Conservation (phyloP, 92 coral and sea anemone genomes). For the Hydrozoanthus gracilis region DNA sequence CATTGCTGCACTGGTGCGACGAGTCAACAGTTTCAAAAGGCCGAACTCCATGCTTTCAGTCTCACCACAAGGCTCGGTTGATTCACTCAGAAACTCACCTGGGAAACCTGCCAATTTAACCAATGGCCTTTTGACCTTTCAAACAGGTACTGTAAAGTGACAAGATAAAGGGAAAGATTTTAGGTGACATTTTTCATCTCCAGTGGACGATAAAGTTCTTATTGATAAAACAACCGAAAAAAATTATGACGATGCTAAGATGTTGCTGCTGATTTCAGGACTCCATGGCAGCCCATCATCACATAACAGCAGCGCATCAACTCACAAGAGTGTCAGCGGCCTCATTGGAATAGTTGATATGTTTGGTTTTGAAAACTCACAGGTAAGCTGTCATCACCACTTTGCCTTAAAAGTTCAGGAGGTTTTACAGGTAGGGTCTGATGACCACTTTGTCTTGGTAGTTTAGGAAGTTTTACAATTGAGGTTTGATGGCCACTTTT, state of each 20-base stretch:
- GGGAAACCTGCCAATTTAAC: constrained; percentile 44
- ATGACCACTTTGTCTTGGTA: no score
- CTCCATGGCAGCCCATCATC: constrained; percentile 55
- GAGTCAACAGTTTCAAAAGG: constrained; percentile 92
- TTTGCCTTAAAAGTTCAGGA: background rate
- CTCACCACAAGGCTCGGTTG: constrained; percentile 77
- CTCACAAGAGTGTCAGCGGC: constrained; percentile 62
- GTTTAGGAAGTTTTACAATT: no score
- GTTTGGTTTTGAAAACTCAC: constrained; percentile 92
- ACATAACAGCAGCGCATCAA: constrained; percentile 28
- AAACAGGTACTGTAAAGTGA: constrained; percentile 44
- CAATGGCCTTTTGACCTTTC: constrained; percentile 63
- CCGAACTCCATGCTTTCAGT: constrained; percentile 67
- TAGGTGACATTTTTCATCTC: no score
- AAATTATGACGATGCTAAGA: background rate
- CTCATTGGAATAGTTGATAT: constrained; percentile 86
- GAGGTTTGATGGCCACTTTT: no score
- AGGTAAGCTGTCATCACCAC: constrained; percentile 43
- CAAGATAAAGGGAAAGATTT: no score
- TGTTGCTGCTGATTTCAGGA: constrained; percentile 10
- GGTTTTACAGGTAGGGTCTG: no score
- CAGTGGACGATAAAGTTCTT: background rate
- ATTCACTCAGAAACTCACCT: constrained; percentile 69
- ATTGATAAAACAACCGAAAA: background rate
- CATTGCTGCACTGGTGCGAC: constrained; percentile 88